Evolutionary conservation across 2,888 invertebrate species (phyloP), one percentile per base, ranked within the genome.

Genomic region (Ctena decussata): DNA sequence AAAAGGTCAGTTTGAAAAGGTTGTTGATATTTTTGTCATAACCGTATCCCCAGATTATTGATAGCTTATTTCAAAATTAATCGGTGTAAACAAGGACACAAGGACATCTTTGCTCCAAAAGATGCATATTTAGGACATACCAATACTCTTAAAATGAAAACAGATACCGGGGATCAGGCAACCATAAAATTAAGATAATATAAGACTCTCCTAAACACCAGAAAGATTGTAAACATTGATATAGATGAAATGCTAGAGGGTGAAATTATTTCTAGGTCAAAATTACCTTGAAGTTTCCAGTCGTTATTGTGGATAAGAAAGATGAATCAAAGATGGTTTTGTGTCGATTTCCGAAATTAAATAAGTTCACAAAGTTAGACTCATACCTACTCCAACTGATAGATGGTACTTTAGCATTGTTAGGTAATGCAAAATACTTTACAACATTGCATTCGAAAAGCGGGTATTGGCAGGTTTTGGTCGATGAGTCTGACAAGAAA

Each of bases 401-500:
- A 27, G 70, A 70, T 32, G 70, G 35, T n/a, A 73, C 27, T 46
- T 35, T 89, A 6, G 74, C 41, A 15, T 57, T 57, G 21, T 57
- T 89, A 73, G 79, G 74, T 18, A 73, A 75, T 32, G 73, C 85
- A 0, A 75, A 74, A 21, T 87, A 80, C 49, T 85, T 83, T 49
- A 77, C 76, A 0, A 49, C 77, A 0, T 30, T 80, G 6, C 84
- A 88, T 72, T 44, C 88, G 2, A 75, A 76, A 30, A 57, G 49
- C 11, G 84, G 87, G 0, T 89, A 82, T 60, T 90, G 87, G 85
- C 84, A 87, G 49, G 76, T 90, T 6, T 2, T 24, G 1, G 65
- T 80, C 65, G 27, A 60, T 12, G 46, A 60, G 32, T 1, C 0
- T n/a, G 73, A 80, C 41, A 21, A n/a, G 32, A 65, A 80, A 37